Evolutionary conservation across 2,797 vertebrate species (phyloP), one percentile per base, ranked within the genome.

Genomic region (Lutjanus argentimaculatus): DNA sequence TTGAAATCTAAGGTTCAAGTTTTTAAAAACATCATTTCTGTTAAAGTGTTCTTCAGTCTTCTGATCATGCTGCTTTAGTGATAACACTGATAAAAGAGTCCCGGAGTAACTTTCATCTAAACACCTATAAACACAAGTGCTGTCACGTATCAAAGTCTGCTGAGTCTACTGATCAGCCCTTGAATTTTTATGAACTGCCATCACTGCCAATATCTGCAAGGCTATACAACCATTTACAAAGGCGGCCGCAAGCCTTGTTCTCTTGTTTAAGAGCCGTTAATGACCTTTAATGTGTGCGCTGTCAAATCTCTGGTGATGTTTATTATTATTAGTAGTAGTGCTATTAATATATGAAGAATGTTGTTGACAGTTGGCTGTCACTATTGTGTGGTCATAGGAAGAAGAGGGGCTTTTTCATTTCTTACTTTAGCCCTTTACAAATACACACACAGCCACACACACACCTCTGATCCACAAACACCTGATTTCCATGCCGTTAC

Each of bases 181-280:
- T 67, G 8, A 49, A 40, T 71, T 71, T 89, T 87, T 87, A 87
- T 68, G 67, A 68, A 67, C 36, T 22, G 51, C 45, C 62, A 75
- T 84, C 15, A 67, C 51, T 62, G 81, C 15, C 49, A 77, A 51
- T 75, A 86, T 75, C 69, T 82, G 22, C 67, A 70, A 66, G 11
- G n/a, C 45, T 57, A 16, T 21, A 76, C 25, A 72, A 49, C 6
- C 61, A 5, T 15, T 51, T 45, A 59, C 62, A 84, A 89, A 84
- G 85, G 72, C 14, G 22, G 48, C 52, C 6, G 0, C 72, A 87
- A 65, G 58, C 51, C 67, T 82, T 83, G 62, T 63, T 83, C 77
- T 83, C 42, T 42, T 71, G 22, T 61, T 79, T 85, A 76, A 56
- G 21, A 64, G 2, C 11, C 30, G 25, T 22, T 25, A 74, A 45